Evolutionary conservation across 2,113 vertebrate genomes (phyloP), one percentile per base, ranked within the genome.

Genomic region (Mesitornis unicolor): DNA sequence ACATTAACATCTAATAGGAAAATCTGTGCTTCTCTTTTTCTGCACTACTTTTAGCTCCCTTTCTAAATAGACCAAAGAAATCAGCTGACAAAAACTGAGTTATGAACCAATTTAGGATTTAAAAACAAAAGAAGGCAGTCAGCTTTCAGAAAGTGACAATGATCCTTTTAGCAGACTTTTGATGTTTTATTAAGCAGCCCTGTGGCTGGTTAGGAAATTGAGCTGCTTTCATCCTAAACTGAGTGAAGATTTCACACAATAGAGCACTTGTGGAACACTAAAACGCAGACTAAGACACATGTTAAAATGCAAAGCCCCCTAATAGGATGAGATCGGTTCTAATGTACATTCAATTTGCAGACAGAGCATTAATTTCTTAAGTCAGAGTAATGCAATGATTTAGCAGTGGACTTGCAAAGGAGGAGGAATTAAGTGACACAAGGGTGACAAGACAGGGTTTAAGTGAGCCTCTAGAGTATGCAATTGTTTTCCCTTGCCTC

Each of bases 141-240:
- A 90, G 25, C 6, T 65, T 75, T 70, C 47, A 54, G n/a, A 64
- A 87, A 75, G 17, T 19, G 24, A 31, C 53, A 79, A 13, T 31
- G 6, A 22, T 81, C 15, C 21, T 82, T 68, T 89, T 64, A 57
- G 68, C 18, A 67, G 36, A 31, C 9, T 84, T 78, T 4, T 82
- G 31, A 83, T 91, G 40, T 87, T 95, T 92, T 87, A 91, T 87
- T 95, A 89, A 92, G 60, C 57, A 91, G 17, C n/a, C 70, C 28
- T 68, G 24, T 9, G 13, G 48, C 45, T 69, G 26, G 22, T 79
- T 42, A 71, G 57, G 61, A 93, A 75, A 31, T 48, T 4, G 3
- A 54, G 42, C 6, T 45, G 51, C 79, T 89, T 82, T 84, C 60
- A 43, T 68, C 51, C 16, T 56, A 40, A 90, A 90, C 5, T 17